Conservation (phyloP, 2,113 vertebrate species). For the Lates calcarifer region DNA sequence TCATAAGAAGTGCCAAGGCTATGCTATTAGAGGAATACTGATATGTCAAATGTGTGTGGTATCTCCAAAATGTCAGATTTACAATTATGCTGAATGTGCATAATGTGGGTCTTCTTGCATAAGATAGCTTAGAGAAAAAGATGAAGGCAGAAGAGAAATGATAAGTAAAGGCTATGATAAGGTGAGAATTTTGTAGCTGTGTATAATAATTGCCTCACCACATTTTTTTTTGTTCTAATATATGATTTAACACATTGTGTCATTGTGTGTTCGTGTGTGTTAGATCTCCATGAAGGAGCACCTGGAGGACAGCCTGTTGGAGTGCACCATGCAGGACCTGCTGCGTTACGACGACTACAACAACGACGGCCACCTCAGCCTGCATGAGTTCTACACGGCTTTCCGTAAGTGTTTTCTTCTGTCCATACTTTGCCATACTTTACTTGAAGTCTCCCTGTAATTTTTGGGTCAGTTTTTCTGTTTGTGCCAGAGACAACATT, state of each 20-base stretch:
- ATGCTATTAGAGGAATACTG: constrained; percentile 1
- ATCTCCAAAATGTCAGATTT: constrained; percentile 32
- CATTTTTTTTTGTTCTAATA: neutral
- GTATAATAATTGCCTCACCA: neutral
- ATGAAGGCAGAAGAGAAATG: neutral
- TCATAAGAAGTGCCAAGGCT: neutral
- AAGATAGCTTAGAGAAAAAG: neutral
- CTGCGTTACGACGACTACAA: constrained; percentile 97
- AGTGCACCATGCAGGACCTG: constrained; percentile 91
- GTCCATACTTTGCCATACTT: neutral
- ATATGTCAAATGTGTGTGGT: constrained; percentile 23
- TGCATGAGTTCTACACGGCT: constrained; percentile 93
- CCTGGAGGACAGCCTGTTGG: constrained; percentile 84
- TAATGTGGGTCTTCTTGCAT: constrained; percentile 8
- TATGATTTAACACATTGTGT: neutral
- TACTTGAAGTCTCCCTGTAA: neutral
- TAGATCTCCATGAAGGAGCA: constrained; percentile 88
- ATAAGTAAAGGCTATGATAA: constrained; percentile 7
- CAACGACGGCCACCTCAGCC: constrained; percentile 88
- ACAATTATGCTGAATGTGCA: constrained; percentile 19
- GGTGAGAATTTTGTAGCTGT: neutral
- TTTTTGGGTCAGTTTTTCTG: neutral
- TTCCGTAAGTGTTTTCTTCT: constrained; percentile 90
- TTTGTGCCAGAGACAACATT: neutral
- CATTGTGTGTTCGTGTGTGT: constrained; percentile 20